Percentiles rank a stretch among this genome's conserved stretches.
Evolutionary conservation across 2,797 vertebrate genomes (phyloP).

Genomic region (Sebastes trivittatus): DNA sequence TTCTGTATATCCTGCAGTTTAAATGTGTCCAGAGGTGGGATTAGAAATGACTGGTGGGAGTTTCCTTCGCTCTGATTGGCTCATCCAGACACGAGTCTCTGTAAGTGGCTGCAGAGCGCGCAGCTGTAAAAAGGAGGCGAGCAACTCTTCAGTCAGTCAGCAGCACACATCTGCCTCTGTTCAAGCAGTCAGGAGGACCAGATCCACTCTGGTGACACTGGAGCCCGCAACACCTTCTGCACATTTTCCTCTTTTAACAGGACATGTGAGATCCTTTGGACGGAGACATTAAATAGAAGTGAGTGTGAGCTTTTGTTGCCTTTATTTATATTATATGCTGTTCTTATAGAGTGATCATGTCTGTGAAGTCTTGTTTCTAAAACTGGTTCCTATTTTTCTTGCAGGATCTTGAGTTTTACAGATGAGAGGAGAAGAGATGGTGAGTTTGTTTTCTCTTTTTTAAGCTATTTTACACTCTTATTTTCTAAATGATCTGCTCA

Average conservation of each 20-base stretch:
- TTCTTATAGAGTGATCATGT: neutral
- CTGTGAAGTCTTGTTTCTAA: neutral
- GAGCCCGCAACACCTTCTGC: neutral
- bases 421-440: slow-evolving; percentile 70
- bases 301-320: neutral
- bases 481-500: neutral
- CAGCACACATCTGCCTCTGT: slow-evolving; percentile 43
- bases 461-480: neutral
- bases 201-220: neutral
- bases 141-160: slow-evolving; percentile 29
- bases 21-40: neutral
- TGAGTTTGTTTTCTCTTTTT: slow-evolving; percentile 43
- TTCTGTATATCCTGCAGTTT: neutral
- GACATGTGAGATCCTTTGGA: neutral
- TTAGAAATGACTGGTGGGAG: neutral
- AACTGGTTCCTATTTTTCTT: neutral
- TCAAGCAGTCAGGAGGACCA: neutral
- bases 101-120: slow-evolving; percentile 41
- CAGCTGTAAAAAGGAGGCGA: slow-evolving; percentile 50
- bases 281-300: slow-evolving; percentile 30
- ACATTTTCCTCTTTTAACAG: neutral
- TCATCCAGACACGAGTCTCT: slow-evolving; percentile 20
- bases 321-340: neutral
- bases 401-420: slow-evolving; percentile 41
- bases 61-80: slow-evolving; percentile 68